These are phyloP conservation scores for Sinocyclocheilus anshuiensis DNA, from an alignment of 2,113 vertebrate genomes.

Conservation along the genomic window DNA sequence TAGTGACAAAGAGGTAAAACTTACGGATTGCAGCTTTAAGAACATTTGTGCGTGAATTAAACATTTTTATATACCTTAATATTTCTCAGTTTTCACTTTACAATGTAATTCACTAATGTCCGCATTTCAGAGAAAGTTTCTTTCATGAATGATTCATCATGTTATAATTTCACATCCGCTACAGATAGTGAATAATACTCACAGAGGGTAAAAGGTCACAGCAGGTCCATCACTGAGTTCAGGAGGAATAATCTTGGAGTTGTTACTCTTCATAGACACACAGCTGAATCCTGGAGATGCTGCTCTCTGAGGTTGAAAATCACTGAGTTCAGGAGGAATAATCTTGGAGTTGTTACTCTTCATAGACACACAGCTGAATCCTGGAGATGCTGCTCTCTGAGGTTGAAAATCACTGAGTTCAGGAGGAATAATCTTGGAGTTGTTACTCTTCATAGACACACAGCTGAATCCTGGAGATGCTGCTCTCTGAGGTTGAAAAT, in stretches of 20 bases:
- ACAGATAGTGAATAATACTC: neutral
- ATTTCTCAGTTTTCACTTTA: too few species aligned
- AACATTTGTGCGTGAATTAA: too few species aligned
- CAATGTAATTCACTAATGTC: too few species aligned
- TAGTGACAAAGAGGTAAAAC: too few species aligned
- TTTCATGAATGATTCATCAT: neutral
- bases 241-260: neutral
- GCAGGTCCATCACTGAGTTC: neutral
- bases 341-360: neutral
- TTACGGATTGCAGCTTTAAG: too few species aligned
- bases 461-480: too few species aligned
- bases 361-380: neutral
- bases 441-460: neutral
- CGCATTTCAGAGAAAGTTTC: too few species aligned
- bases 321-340: neutral
- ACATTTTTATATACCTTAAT: too few species aligned
- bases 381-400: too few species aligned
- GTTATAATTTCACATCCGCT: neutral
- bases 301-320: neutral
- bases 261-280: neutral
- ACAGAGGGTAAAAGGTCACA: neutral
- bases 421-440: neutral
- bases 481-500: neutral
- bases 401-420: rapidly evolving
- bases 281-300: neutral